Evolutionary conservation across 2,113 vertebrate species (phyloP), one percentile per base, ranked within the genome.

Genomic region (Anarrhichthys ocellatus): DNA sequence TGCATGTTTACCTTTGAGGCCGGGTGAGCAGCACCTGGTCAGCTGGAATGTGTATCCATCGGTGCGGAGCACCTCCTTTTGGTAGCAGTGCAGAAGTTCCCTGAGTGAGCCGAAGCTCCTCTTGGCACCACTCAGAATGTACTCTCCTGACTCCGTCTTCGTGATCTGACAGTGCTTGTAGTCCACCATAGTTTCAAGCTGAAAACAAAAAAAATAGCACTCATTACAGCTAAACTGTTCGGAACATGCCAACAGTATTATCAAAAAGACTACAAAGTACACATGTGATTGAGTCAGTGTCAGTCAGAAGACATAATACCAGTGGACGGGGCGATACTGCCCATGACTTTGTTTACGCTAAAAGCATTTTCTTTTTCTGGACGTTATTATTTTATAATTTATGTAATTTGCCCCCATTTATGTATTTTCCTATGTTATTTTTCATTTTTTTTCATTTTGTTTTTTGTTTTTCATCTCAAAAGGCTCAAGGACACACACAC

Each of bases 1-100:
- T 76, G 42, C 54, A 7, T 24, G 42, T 88, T 87, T 91, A 99
- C 98, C 97, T 97, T 96, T 99, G 34, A 93, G 91, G 84, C 94
- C 96, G 74, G 97, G 98, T 14, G 98, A 97, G 84, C 97, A 98
- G 91, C 98, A 98, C 89, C 96, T 97, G 80, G 92, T 95, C 90
- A 99, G 97, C 94, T 99, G 98, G 93, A 99, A 99, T 54, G 98
- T 96, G 90, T 98, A 96, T 65, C 93, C 98, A 73, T 99, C 97
- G 2, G 96, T 97, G 80, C 97, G 97, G 46, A 99, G 97, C 24
- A 96, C 99, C 95, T 99, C 98, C 94, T 97, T 99, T 72, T 98
- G 97, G 92, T 99, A 99, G 92, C 96, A 98, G 78, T 97, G 96
- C 92, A 99, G 94, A 40, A 99, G 96, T 77, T 99, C 98, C 89